Evolutionary conservation across 2,888 invertebrate genomes (phyloP).

Genomic region (Galerucella nymphaeae): DNA sequence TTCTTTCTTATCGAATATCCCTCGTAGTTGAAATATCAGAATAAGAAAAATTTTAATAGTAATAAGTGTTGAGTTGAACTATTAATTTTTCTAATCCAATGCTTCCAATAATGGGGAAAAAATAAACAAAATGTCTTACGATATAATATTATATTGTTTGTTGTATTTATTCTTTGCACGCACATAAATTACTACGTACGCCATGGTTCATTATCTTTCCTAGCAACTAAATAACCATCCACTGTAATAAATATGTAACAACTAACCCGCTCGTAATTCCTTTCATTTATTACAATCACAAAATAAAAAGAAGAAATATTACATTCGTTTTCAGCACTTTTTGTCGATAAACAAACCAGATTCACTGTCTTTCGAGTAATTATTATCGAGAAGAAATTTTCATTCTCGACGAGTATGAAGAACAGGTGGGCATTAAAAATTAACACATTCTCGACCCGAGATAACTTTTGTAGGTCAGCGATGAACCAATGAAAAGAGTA

Average conservation of each 20-base stretch:
- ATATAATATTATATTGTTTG: no score
- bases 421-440: conserved; percentile 40
- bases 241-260: conserved; percentile 21
- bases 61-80: no score
- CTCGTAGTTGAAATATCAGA: no score
- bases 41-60: no score
- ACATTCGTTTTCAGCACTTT: conserved; percentile 37
- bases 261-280: conserved; percentile 33
- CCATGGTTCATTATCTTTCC: not conserved
- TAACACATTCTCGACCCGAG: conserved; percentile 45
- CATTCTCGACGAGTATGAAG: conserved; percentile 30
- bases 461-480: conserved; percentile 58
- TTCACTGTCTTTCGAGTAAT: conserved; percentile 50
- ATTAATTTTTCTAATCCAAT: no score
- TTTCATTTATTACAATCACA: conserved; percentile 26
- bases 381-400: conserved; percentile 40
- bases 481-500: conserved; percentile 59
- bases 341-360: conserved; percentile 44
- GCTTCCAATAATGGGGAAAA: no score
- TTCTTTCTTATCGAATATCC: no score
- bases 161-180: not conserved
- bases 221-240: not conserved
- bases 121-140: no score
- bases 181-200: not conserved
- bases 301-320: conserved; percentile 32